Evolutionary conservation across 1,140 invertebrate genomes (phyloP).

Genomic region (Tetramorium simillimum): DNA sequence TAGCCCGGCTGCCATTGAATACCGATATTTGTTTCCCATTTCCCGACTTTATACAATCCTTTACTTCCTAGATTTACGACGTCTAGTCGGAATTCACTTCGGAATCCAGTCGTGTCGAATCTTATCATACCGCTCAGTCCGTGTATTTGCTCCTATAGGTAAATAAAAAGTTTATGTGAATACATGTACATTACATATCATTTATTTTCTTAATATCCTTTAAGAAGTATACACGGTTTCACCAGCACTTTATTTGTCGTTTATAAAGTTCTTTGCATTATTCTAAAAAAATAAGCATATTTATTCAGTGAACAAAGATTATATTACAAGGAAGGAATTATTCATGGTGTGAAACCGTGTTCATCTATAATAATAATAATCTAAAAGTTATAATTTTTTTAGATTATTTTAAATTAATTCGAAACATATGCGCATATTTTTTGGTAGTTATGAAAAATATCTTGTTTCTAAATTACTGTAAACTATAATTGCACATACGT

Average conservation of each 20-base stretch:
- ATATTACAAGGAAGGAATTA: not conserved
- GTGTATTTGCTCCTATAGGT: slow-evolving; percentile 59
- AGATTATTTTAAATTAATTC: not conserved
- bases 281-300: not conserved
- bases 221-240: not conserved
- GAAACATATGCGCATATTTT: not conserved
- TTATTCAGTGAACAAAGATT: not conserved
- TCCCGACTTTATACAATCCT: slow-evolving; percentile 90
- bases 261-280: not conserved
- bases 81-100: slow-evolving; percentile 92
- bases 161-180: not conserved
- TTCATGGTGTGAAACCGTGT: not conserved
- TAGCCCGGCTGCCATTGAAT: slow-evolving; percentile 83
- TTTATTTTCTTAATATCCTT: not conserved
- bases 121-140: slow-evolving; percentile 93
- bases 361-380: not conserved
- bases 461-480: not conserved
- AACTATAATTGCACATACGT: slow-evolving; percentile 86
- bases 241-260: not conserved
- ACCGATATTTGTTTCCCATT: slow-evolving; percentile 88
- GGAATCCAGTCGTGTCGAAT: slow-evolving; percentile 93
- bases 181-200: not conserved
- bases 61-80: slow-evolving; percentile 90
- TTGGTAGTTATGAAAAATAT: not conserved
- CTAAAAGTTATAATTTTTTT: not conserved